Base-by-base conservation (phyloP, 2,797 vertebrate genomes). In the Adelosebastes latens region DNA sequence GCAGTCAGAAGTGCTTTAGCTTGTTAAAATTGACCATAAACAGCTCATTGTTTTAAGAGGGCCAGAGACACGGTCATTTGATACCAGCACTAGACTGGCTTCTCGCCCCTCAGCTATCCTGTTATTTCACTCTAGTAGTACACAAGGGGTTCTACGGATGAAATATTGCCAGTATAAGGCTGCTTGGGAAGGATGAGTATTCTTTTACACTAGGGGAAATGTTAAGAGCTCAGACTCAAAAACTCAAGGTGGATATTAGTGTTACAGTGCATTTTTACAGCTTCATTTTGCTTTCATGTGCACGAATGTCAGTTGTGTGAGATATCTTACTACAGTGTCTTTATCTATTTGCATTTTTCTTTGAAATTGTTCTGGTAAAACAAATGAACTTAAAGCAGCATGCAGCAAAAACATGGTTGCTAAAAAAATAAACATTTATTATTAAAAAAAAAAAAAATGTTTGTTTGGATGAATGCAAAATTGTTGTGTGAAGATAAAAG, bases 21-120 rank as follows among this genome's bases (percentile, higher is more conserved):
- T 86, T 87, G 90, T 92, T 90, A 88, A 92, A 91, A 92, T 88
- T 94, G 92, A 92, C 93, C 89, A 94, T 95, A 95, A 95, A 94
- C 92, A 94, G 92, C 88, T 93, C 89, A 93, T 94, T 94, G 93
- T 92, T 95, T 93, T 90, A 91, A 91, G 88, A 92, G 90, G 89
- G 85, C 91, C 89, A 90, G 92, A 90, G 92, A 90, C 91, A 79
- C 53, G 36, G 92, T 93, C 90, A 95, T 93, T 85, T 92, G 93
- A 95, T 89, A 92, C 92, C 62, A 4, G 78, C 87, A 85, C 88
- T 86, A 81, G 87, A 73, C 80, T 77, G 76, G 72, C 89, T 92
- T 87, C 84, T 92, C 53, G 60, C 91, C 90, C 89, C 75, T 77
- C 56, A 90, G 92, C 87, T 85, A 92, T 92, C 83, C 87, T 91